Evolutionary conservation across 2,797 vertebrate species (phyloP), one percentile per base, ranked within the genome.

Genomic region (Champsocephalus esox): DNA sequence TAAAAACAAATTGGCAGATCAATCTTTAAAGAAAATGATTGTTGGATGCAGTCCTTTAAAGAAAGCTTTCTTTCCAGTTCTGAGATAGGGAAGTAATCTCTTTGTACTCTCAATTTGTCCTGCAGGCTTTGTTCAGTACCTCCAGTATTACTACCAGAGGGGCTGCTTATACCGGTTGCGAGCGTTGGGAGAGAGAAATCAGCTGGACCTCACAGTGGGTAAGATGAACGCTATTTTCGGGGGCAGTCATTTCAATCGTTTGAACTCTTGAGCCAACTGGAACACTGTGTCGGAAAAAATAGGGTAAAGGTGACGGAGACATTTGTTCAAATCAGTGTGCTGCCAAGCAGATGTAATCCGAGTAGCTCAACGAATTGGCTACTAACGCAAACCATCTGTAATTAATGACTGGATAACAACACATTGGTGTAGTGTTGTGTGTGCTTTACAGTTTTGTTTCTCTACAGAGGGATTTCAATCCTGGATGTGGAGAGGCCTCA

Each of bases 401-500:
- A 80, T 46, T 50, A 34, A 70, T 5, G 7, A 21, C 56, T 8
- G 21, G 12, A 3, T 5, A 44, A 43, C 9, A 24, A 24, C 24
- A 21, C 19, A 43, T 55, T 48, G 7, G 2, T 34, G 6, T 17
- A 3, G 46, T 50, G 3, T 45, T 67, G 14, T 77, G 51, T 65
- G 66, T 75, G 45, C 41, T 70, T 81, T 44, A 21, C n/a, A 54
- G 11, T 49, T 75, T 4, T 83, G 2, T 90, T 64, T 81, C 81
- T 87, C 87, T 85, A 16, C 94, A 99, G 98, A 99, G 93, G 98
- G 98, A 43, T 99, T 99, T 91, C 98, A 99, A 93, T 99, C 98
- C n/a, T 99, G 98, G 98, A 99, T 99, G 98, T 99, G 98, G 98
- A 94, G 98, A 77, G 98, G 98, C 2, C 95, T 99, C 83, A 98